These are phyloP conservation scores for Takifugu bimaculatus DNA, from an alignment of 2,113 vertebrate species.

Conservation along the genomic window DNA sequence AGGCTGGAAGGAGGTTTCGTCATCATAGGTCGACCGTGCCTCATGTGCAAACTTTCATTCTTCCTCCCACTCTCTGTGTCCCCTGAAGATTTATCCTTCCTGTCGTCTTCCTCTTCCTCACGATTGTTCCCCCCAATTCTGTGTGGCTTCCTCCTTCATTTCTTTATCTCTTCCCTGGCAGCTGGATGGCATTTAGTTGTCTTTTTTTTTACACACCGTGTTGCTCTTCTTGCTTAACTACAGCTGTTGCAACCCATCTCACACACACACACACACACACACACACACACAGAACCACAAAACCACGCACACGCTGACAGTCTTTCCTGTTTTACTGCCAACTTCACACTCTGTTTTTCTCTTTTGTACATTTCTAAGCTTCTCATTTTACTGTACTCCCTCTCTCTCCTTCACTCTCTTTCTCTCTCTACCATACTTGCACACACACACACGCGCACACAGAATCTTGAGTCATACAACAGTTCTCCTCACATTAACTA, in stretches of 20 bases:
- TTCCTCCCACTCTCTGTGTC: constrained; percentile 47
- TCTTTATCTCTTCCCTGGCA: constrained; percentile 39
- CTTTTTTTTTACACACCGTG: constrained; percentile 21
- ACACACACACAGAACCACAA: constrained; percentile 8
- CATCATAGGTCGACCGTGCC: background rate
- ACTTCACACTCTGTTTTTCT: constrained; percentile 32
- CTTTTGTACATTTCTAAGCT: constrained; percentile 19
- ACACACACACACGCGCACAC: constrained; percentile 17
- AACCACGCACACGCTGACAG: constrained; percentile 3
- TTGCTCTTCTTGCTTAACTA: constrained; percentile 25
- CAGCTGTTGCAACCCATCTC: constrained; percentile 39
- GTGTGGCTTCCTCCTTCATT: constrained; percentile 20
- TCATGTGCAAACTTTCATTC: constrained; percentile 43
- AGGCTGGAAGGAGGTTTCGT: constrained; percentile 17
- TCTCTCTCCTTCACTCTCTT: constrained; percentile 16
- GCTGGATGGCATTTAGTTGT: constrained; percentile 40
- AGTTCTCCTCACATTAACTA: constrained; percentile 32
- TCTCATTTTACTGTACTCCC: background rate
- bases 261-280: constrained; percentile 11
- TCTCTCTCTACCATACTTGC: constrained; percentile 12
- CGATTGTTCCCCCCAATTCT: background rate
- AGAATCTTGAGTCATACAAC: constrained; percentile 25
- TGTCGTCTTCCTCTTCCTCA: constrained; percentile 56
- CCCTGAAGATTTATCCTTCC: constrained; percentile 51
- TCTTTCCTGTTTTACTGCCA: constrained; percentile 27